Evolutionary conservation across 2,113 vertebrate genomes (phyloP).

Genomic region (Rhabdomys dilectus): DNA sequence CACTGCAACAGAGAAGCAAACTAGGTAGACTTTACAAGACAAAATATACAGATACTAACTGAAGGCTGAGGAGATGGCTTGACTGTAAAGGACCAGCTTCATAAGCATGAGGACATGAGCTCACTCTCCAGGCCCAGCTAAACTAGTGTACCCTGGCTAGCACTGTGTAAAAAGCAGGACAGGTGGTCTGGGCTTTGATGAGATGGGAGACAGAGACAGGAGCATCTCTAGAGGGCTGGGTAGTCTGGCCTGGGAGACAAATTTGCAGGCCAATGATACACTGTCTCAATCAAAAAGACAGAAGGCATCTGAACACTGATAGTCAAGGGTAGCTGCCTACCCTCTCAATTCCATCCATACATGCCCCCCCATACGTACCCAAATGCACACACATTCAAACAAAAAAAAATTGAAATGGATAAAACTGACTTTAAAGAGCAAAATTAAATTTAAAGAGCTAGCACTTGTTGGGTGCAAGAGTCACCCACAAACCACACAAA

Average conservation of each 20-base stretch:
- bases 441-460: not conserved
- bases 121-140: not conserved
- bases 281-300: not conserved
- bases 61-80: not conserved
- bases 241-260: not conserved
- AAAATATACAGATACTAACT: not conserved
- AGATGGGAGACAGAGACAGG: not conserved
- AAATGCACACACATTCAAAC: not conserved
- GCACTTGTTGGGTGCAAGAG: too few species aligned
- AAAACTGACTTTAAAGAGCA: not conserved
- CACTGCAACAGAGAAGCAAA: not conserved
- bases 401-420: not conserved
- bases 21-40: not conserved
- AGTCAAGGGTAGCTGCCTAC: not conserved
- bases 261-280: not conserved
- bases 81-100: too few species aligned
- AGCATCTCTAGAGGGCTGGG: not conserved
- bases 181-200: not conserved
- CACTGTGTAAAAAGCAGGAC: not conserved
- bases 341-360: rapidly evolving
- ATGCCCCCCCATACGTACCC: not conserved
- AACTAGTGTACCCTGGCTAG: too few species aligned
- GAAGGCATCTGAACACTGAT: not conserved
- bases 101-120: not conserved
- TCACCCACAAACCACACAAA: too few species aligned